phyloP scores from a whole-genome alignment of 2,113 vertebrate genomes.

The Trinectes maculatus region DNA sequence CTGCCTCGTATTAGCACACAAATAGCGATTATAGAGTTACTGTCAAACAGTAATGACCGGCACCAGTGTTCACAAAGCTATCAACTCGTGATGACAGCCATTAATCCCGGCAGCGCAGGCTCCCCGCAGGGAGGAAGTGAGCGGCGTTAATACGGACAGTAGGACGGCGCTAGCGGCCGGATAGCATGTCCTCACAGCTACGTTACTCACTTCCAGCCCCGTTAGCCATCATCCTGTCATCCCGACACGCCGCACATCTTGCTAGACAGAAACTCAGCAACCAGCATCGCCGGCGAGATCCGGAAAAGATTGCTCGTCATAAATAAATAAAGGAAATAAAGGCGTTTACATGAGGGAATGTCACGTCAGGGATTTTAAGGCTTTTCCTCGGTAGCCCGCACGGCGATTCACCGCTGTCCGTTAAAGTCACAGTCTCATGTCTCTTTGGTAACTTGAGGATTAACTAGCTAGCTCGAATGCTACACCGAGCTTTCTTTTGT shows the following conservation, averaged over 20 bases:
- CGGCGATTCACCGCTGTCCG: conserved; percentile 30
- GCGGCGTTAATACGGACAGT: conserved; percentile 34
- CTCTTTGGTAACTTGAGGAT: conserved; percentile 61
- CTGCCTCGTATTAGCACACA: neutral
- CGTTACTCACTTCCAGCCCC: conserved; percentile 82
- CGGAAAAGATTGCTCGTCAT: conserved; percentile 11
- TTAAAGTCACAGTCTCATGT: conserved; percentile 40
- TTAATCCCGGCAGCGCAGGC: conserved; percentile 25
- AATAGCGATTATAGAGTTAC: too few species aligned
- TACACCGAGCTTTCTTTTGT: neutral
- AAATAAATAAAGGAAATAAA: too few species aligned
- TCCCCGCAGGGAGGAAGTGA: conserved; percentile 25
- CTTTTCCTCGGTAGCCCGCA: conserved; percentile 30
- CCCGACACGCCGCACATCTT: conserved; percentile 67
- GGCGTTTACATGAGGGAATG: conserved; percentile 32
- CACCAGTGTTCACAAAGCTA: conserved; percentile 18
- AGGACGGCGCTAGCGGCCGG: conserved; percentile 60
- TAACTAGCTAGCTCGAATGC: conserved; percentile 65
- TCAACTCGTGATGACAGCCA: conserved; percentile 38
- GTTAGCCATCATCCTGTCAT: conserved; percentile 83
- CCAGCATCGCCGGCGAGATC: conserved; percentile 28
- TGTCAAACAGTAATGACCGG: neutral
- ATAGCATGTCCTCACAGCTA: conserved; percentile 43
- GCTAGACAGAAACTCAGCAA: conserved; percentile 31
- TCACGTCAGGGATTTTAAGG: conserved; percentile 18